Evolutionary conservation across 2,797 vertebrate genomes (phyloP).

Genomic region (Babyrousa celebensis): DNA sequence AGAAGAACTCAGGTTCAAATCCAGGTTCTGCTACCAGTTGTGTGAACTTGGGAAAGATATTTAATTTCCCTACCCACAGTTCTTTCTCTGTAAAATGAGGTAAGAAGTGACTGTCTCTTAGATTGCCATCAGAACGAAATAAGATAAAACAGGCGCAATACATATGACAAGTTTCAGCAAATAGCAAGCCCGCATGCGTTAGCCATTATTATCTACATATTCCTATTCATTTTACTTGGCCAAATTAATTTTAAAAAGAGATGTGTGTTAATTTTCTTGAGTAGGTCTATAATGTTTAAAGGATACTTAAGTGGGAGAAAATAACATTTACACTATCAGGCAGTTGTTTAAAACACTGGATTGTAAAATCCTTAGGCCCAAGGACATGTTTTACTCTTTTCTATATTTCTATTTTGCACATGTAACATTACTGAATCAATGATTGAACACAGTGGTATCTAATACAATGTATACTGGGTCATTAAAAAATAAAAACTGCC

Average conservation of each 20-base stretch:
- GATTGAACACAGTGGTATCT: background rate
- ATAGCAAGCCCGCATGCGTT: background rate
- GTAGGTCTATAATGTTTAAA: background rate
- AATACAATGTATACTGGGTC: background rate
- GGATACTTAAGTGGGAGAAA: background rate
- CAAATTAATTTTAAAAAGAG: slow-evolving; percentile 17
- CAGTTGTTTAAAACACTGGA: background rate
- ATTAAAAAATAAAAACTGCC: background rate
- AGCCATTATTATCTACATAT: background rate
- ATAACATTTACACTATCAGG: background rate
- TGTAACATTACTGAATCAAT: background rate
- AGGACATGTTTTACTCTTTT: background rate
- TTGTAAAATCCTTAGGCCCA: background rate
- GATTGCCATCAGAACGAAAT: background rate
- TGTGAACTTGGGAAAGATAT: background rate
- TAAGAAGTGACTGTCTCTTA: background rate
- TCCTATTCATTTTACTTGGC: background rate
- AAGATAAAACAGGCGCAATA: background rate
- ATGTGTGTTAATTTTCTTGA: slow-evolving; percentile 9
- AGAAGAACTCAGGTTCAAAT: slow-evolving; percentile 16
- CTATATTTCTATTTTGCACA: background rate
- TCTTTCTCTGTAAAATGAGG: slow-evolving; percentile 45
- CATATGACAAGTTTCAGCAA: background rate
- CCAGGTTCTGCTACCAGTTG: background rate
- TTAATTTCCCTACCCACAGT: background rate